These are phyloP conservation scores for Austrolebias charrua DNA, from an alignment of 2,797 vertebrate species.

Conservation along the genomic window DNA sequence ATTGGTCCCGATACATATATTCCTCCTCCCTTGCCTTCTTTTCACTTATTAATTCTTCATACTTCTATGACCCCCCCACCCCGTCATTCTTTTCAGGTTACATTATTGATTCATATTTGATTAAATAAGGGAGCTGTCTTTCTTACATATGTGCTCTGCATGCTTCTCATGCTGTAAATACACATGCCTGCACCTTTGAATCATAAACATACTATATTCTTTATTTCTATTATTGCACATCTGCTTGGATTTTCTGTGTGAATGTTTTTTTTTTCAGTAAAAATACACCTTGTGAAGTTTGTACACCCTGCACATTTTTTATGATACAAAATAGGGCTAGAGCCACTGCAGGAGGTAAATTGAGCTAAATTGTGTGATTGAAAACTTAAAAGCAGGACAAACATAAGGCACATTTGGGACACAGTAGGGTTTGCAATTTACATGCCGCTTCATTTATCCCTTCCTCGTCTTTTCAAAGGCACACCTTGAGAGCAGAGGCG, in stretches of 20 bases:
- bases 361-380: conserved; percentile 69
- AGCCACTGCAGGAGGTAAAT: conserved; percentile 60
- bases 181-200: conserved; percentile 9
- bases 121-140: conserved; percentile 16
- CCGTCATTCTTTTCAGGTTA: conserved; percentile 23
- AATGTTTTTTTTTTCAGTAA: conserved; percentile 25
- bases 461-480: conserved; percentile 46
- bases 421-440: conserved; percentile 37
- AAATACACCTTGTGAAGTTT: conserved; percentile 31
- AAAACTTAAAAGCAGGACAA: conserved; percentile 63
- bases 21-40: conserved; percentile 24
- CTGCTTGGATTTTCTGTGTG: conserved; percentile 23
- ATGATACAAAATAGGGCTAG: conserved; percentile 41
- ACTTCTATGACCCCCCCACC: conserved; percentile 24
- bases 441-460: conserved; percentile 53
- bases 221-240: conserved; percentile 36
- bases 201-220: conserved; percentile 35
- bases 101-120: conserved; percentile 23
- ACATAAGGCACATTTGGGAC: conserved; percentile 66
- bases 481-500: conserved; percentile 38
- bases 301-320: conserved; percentile 33
- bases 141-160: conserved; percentile 13
- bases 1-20: conserved; percentile 15
- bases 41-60: conserved; percentile 47
- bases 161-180: conserved; percentile 26